Evolutionary conservation across 2,888 invertebrate species (phyloP).

Genomic region (Phyto melanocephala): DNA sequence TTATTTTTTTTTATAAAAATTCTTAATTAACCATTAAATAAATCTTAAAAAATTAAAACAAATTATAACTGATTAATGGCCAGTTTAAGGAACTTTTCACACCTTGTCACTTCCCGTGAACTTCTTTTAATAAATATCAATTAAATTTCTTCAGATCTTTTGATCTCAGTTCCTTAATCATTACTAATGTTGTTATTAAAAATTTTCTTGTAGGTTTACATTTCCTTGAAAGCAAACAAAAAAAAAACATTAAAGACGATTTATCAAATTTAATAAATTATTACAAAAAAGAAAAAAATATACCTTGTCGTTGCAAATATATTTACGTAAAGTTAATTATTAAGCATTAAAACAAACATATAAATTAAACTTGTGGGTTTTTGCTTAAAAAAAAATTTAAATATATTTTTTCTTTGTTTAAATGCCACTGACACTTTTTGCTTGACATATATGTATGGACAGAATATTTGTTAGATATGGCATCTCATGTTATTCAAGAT

Average conservation of each 20-base stretch:
- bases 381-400: too few relatives aligned
- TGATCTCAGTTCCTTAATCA: conserved; percentile 37
- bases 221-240: conserved; percentile 39
- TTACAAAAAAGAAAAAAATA: too few relatives aligned
- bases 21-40: too few relatives aligned
- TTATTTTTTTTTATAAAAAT: too few relatives aligned
- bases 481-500: background rate
- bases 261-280: conserved; percentile 51
- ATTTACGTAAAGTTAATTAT: background rate
- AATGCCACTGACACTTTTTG: conserved; percentile 15
- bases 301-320: too few relatives aligned
- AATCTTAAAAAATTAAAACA: too few relatives aligned
- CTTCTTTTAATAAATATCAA: background rate
- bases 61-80: background rate
- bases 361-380: background rate
- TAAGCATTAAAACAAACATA: too few relatives aligned
- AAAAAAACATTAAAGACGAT: conserved; percentile 24
- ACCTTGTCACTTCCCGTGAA: background rate
- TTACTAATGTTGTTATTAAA: conserved; percentile 14
- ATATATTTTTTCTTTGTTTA: background rate
- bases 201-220: background rate
- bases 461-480: background rate
- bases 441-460: background rate
- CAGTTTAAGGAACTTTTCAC: background rate
- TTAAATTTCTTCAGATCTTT: conserved; percentile 5